A percentile compares a stretch with the other conserved stretches of the same genome.
Evolutionary conservation across 1,140 invertebrate species (phyloP).

Genomic region (Drosophila virilis): DNA sequence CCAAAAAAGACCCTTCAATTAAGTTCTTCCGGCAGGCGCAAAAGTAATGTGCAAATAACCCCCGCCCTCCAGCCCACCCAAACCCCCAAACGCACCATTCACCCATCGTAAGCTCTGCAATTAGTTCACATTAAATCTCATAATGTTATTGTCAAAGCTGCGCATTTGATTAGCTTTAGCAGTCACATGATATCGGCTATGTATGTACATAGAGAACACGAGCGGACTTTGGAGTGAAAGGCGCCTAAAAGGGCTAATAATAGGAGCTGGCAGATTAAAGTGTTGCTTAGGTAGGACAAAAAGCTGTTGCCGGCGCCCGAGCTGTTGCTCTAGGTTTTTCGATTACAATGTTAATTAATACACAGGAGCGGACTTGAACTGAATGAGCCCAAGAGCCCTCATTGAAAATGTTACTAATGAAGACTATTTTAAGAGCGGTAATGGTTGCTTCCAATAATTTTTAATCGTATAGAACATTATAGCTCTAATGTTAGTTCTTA

Average conservation of each 20-base stretch:
- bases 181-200: conserved; percentile 60
- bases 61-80: neutral
- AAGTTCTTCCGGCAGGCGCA: conserved; percentile 59
- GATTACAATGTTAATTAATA: no score
- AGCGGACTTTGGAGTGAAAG: neutral
- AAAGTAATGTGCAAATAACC: conserved; percentile 24
- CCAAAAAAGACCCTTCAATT: conserved; percentile 48
- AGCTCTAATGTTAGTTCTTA: neutral
- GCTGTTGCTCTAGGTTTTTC: no score
- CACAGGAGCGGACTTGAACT: no score
- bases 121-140: conserved; percentile 79
- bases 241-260: neutral
- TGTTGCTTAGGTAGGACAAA: neutral
- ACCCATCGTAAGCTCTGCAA: conserved; percentile 48
- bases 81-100: neutral
- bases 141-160: conserved; percentile 68
- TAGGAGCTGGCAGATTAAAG: neutral
- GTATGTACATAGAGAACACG: conserved; percentile 6
- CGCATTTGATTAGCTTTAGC: conserved; percentile 66
- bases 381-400: no score
- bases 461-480: no score
- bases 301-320: no score
- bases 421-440: no score
- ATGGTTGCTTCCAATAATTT: no score
- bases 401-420: no score